These are phyloP conservation scores for Halictus rubicundus DNA, from an alignment of 1,140 invertebrate species.

Conservation along the genomic window DNA sequence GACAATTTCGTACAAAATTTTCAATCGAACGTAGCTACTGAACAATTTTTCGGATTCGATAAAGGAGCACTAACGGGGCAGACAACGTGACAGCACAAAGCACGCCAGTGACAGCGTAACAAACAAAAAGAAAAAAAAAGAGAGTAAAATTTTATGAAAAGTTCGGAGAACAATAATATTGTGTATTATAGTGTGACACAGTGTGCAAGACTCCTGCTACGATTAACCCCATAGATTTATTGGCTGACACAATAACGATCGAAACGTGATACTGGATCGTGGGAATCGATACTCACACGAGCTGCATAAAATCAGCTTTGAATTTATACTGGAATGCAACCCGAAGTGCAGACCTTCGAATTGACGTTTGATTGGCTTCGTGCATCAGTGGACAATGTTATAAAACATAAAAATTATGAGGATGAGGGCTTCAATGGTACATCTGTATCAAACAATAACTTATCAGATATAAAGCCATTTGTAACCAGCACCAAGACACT, in stretches of 20 bases:
- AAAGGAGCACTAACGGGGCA: neutral
- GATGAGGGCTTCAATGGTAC: no score
- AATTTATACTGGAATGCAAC: neutral
- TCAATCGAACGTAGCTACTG: no score
- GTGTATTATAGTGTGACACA: conserved; percentile 80
- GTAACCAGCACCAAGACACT: no score
- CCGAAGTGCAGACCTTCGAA: neutral
- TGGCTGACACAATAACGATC: conserved; percentile 39
- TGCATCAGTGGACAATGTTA: no score
- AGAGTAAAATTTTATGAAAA: neutral
- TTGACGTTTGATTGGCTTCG: conserved; percentile 28
- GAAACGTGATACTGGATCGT: neutral
- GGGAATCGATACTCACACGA: conserved; percentile 2
- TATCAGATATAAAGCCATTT: no score
- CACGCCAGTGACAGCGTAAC: neutral
- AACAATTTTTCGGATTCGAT: neutral
- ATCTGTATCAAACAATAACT: no score
- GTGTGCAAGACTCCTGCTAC: conserved; percentile 76
- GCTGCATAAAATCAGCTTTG: conserved; percentile 5
- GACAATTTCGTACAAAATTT: neutral
- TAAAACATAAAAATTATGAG: neutral
- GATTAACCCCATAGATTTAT: conserved; percentile 67
- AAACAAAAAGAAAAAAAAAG: neutral
- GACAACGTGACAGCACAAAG: conserved; percentile 6
- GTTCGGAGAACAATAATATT: conserved; percentile 77